Percentiles rank a stretch among this genome's conserved stretches.
Evolutionary conservation across 2,113 vertebrate species (phyloP).

Genomic region (Brachyhypopomus gauderio): DNA sequence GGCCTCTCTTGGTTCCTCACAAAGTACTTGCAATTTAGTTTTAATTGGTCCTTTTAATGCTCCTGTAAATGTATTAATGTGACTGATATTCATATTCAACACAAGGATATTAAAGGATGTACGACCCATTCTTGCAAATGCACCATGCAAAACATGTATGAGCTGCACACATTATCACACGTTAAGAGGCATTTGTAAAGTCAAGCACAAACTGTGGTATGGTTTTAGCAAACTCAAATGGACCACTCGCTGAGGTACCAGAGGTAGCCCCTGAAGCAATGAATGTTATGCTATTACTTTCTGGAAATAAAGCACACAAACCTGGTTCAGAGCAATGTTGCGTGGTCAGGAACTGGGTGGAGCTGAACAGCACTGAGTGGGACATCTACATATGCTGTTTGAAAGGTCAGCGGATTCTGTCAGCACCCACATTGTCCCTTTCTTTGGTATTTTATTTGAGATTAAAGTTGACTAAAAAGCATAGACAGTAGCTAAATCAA

Average conservation of each 20-base stretch:
- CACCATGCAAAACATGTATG: neutral
- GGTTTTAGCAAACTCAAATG: neutral
- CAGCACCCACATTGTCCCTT: constrained; percentile 9
- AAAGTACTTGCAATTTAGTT: constrained; percentile 62
- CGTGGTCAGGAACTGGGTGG: neutral
- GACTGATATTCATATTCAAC: constrained; percentile 62
- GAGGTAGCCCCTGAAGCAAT: neutral
- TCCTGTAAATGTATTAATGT: constrained; percentile 63
- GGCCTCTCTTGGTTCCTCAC: constrained; percentile 60
- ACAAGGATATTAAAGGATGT: constrained; percentile 57
- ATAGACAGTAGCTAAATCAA: constrained; percentile 19
- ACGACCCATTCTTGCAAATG: constrained; percentile 37
- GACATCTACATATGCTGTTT: constrained; percentile 13
- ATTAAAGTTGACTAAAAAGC: constrained; percentile 36
- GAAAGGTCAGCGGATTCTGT: constrained; percentile 20
- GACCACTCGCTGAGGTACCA: neutral
- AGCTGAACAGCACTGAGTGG: constrained; percentile 32
- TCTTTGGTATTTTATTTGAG: constrained; percentile 44
- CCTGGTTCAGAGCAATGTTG: neutral
- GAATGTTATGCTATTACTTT: neutral
- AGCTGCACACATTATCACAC: no score
- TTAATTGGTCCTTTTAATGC: constrained; percentile 67
- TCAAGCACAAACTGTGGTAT: neutral
- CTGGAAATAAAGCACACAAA: neutral
- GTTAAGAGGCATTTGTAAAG: neutral